Evolutionary conservation across 2,113 vertebrate species (phyloP).

Genomic region (Sceloporus tristichus): DNA sequence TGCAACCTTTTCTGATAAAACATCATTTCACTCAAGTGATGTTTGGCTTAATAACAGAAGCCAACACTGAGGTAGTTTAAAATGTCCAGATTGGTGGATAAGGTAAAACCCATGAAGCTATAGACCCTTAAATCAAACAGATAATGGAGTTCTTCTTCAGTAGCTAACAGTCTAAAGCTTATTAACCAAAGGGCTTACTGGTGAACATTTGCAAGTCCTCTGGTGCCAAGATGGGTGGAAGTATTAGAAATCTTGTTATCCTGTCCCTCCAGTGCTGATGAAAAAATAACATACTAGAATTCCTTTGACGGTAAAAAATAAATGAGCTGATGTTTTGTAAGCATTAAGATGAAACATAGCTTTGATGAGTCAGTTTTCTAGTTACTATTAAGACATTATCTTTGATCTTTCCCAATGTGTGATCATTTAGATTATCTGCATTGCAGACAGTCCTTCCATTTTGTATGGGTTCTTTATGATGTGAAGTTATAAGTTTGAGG

Average conservation of each 20-base stretch:
- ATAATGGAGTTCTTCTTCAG: background rate
- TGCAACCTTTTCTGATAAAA: constrained; percentile 4
- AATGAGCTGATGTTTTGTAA: constrained; percentile 35
- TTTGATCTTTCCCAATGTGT: constrained; percentile 39
- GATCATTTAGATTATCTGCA: background rate
- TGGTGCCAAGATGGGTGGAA: too few relatives aligned
- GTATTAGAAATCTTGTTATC: background rate
- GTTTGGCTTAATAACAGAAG: background rate
- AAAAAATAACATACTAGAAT: background rate
- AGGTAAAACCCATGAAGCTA: constrained; percentile 3
- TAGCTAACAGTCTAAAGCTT: background rate
- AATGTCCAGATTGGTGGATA: constrained; percentile 15
- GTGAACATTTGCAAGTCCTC: background rate
- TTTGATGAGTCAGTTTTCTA: constrained; percentile 39
- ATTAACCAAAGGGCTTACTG: background rate
- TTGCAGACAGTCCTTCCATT: constrained; percentile 7
- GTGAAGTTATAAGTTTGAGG: background rate
- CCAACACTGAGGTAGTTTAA: background rate
- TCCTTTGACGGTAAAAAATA: constrained; percentile 13
- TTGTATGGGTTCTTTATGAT: constrained; percentile 12
- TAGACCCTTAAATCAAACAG: background rate
- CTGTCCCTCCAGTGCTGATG: background rate
- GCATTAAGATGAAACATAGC: constrained; percentile 49
- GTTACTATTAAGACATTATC: constrained; percentile 31
- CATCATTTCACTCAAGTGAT: background rate